Base-by-base conservation (phyloP, 2,113 vertebrate species). In the Capreolus pygargus region DNA sequence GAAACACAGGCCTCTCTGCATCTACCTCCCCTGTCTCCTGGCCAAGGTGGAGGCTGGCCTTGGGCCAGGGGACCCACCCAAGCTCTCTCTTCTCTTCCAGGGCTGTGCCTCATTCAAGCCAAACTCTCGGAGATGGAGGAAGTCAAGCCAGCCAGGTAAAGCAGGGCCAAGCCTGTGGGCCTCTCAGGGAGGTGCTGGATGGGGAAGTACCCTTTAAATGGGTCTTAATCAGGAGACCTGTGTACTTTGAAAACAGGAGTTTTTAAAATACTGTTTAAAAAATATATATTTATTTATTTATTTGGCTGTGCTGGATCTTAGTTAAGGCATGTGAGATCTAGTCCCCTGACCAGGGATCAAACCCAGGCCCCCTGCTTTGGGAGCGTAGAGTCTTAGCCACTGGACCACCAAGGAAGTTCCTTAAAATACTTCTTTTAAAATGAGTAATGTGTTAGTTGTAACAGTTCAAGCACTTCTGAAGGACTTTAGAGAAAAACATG, bases 81-180 rank as follows among this genome's bases (percentile, higher is more conserved):
- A 67, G 90, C 47, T 50, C 47, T 50, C 28, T 79, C 60, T 96
- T 45, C 98, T 96, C 98, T 97, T 94, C 78, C 96, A 99, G 99
- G 99, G 27, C 98, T 99, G 45, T 99, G 99, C 98, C 99, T 99
- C 98, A 99, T 99, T 97, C 99, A 99, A 98, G 99, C 99, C 91
- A 99, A 99, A 88, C 99, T 99, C 60, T 99, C 99, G 0, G 99
- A 99, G 98, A 99, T 99, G 92, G 99, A 99, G 6, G 99, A 99
- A 89, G 98, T 98, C 92, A 98, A 99, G 96, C 98, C 99, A 52
- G 95, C 98, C 88, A 99, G 99, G 99, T 99, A 99, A 99, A 98
- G 76, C 36, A 81, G 23, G 17, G 7, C 52, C 57, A 5, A 7
- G 6, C 52, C 11, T 2, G 1, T 16, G 16, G 39, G n/a, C 54